Conservation (phyloP, 1,140 invertebrate genomes). For the Drosophila sulfurigaster region DNA sequence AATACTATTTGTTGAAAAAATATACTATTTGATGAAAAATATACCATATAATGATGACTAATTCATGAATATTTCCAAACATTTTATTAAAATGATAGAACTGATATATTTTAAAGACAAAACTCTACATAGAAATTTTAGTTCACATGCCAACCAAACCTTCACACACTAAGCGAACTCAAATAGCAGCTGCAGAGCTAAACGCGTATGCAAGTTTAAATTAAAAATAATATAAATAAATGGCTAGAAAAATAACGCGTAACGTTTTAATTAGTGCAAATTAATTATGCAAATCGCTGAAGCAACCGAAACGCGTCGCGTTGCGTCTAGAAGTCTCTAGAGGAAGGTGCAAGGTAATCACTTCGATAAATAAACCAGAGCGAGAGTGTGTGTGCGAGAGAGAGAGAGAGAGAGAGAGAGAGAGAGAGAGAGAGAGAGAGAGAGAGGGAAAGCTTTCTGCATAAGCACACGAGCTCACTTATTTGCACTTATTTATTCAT, state of each 20-base stretch:
- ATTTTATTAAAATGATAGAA: no score
- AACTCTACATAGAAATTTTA: no score
- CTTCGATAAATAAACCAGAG: conserved; percentile 21
- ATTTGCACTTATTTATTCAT: conserved; percentile 70
- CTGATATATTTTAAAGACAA: no score
- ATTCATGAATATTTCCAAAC: no score
- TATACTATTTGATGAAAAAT: no score
- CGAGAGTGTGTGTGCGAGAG: not conserved
- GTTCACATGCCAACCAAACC: no score
- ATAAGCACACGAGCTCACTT: conserved; percentile 30
- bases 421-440: not conserved
- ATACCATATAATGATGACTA: no score
- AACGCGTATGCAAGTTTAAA: conserved; percentile 8
- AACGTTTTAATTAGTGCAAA: conserved; percentile 51
- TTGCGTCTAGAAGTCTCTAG: not conserved
- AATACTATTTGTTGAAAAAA: no score
- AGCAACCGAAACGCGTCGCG: not conserved
- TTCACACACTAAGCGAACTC: no score
- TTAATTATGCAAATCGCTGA: conserved; percentile 46
- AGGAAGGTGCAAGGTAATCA: conserved; percentile 28
- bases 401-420: not conserved
- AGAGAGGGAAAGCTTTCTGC: not conserved
- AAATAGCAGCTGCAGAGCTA: not conserved
- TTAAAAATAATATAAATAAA: conserved; percentile 37
- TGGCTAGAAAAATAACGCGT: conserved; percentile 36